A percentile compares a stretch with the other conserved stretches of the same genome.
phyloP scores from a whole-genome alignment of 2,797 vertebrate genomes.

The Bovichtus diacanthus region DNA sequence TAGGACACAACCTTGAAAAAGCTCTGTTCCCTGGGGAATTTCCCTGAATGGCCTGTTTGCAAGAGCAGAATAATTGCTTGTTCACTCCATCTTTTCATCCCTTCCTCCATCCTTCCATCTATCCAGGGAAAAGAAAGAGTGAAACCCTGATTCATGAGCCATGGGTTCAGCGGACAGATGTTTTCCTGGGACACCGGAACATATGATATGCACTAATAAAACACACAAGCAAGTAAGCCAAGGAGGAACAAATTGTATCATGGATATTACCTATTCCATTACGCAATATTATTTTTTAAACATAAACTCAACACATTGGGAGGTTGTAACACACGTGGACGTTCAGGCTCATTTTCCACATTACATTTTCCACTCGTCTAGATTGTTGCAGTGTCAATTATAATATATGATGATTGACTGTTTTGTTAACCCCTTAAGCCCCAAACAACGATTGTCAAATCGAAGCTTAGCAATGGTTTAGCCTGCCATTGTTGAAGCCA shows the following conservation, averaged over 20 bases:
- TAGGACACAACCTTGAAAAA: slow-evolving; percentile 83
- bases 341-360: background rate
- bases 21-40: slow-evolving; percentile 60
- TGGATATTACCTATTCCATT: background rate
- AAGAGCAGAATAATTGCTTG: slow-evolving; percentile 71
- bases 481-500: background rate
- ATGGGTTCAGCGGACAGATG: slow-evolving; percentile 43
- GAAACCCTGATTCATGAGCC: slow-evolving; percentile 59
- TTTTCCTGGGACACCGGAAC: slow-evolving; percentile 36
- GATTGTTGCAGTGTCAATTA: background rate
- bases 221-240: background rate
- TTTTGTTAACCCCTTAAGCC: background rate
- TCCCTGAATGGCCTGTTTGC: slow-evolving; percentile 78
- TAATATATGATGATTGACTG: background rate
- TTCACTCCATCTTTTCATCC: slow-evolving; percentile 63
- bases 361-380: background rate
- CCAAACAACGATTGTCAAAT: background rate
- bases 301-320: background rate
- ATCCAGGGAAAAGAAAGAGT: slow-evolving; percentile 39
- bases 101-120: slow-evolving; percentile 40
- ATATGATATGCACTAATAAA: background rate
- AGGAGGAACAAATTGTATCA: background rate
- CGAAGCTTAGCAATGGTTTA: background rate
- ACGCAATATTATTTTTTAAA: background rate
- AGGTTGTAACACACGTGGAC: background rate